These are phyloP conservation scores for Stenichneumon culpator DNA, from an alignment of 2,888 invertebrate species.

Conservation along the genomic window DNA sequence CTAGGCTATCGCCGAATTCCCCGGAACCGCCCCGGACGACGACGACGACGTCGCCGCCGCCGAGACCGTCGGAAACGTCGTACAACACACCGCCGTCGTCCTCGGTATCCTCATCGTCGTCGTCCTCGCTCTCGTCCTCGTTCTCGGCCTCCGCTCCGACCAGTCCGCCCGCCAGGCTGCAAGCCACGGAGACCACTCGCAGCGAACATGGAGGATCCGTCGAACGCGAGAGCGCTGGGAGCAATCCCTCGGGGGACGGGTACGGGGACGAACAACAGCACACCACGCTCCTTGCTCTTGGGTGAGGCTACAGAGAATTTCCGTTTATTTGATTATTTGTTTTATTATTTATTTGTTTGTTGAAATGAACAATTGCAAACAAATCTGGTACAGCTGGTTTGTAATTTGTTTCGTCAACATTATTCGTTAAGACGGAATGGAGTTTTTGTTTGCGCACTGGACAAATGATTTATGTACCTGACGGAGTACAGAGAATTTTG, in stretches of 20 bases:
- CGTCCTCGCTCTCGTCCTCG: conserved; percentile 76
- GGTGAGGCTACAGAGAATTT: conserved; percentile 42
- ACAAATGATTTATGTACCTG: no score
- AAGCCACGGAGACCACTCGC: conserved; percentile 50
- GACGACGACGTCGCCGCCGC: conserved; percentile 5
- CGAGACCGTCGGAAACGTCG: conserved; percentile 63
- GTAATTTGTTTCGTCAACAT: not conserved
- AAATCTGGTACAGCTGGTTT: not conserved
- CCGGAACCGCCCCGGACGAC: conserved; percentile 28
- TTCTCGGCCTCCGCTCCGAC: conserved; percentile 79
- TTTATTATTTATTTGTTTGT: not conserved
- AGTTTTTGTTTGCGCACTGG: no score
- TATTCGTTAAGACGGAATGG: not conserved
- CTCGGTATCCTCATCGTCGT: conserved; percentile 71
- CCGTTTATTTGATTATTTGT: not conserved
- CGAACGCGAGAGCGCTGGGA: conserved; percentile 11
- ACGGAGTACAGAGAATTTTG: not conserved
- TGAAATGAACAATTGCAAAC: no score
- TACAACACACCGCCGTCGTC: conserved; percentile 79
- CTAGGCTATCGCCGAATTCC: conserved; percentile 25
- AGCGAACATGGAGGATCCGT: conserved; percentile 35
- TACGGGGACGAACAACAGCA: conserved; percentile 64
- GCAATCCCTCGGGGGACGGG: conserved; percentile 16
- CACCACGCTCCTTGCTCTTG: conserved; percentile 57
- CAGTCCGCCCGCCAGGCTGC: conserved; percentile 79